These are phyloP conservation scores for Poecilia wingei DNA, from an alignment of 2,797 vertebrate genomes.

Conservation along the genomic window DNA sequence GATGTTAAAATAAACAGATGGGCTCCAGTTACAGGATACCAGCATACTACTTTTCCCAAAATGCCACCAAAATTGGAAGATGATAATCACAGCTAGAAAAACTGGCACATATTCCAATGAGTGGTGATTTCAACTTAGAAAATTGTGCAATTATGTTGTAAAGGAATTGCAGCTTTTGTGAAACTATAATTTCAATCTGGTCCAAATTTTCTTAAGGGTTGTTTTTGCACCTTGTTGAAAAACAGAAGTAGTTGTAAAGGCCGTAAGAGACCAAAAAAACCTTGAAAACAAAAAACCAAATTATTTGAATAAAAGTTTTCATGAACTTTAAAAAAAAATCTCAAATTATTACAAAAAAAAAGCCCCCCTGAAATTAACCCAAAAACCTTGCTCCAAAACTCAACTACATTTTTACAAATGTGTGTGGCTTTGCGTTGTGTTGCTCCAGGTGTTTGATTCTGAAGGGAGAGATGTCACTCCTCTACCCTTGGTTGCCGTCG, in stretches of 20 bases:
- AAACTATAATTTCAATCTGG: not conserved
- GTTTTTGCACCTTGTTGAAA: not conserved
- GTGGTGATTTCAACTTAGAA: not conserved
- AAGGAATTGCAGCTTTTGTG: not conserved
- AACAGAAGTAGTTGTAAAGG: not conserved
- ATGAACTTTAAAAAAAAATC: not conserved
- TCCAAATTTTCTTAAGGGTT: not conserved
- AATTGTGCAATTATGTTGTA: not conserved
- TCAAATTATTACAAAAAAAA: too few species aligned
- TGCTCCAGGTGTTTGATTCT: not conserved
- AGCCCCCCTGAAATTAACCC: not conserved
- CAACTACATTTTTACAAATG: not conserved
- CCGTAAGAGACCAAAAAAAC: not conserved
- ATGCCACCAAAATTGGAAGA: not conserved
- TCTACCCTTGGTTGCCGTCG: not conserved
- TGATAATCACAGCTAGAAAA: not conserved
- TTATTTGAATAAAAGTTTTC: not conserved
- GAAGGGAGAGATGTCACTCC: not conserved
- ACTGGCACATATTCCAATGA: not conserved
- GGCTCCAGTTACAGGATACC: not conserved
- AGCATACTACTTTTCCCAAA: not conserved
- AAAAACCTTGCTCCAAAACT: not conserved
- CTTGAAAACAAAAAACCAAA: not conserved
- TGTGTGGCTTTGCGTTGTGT: not conserved
- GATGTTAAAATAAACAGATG: not conserved